Conservation (phyloP, 2,888 invertebrate species). For the Agrotis puta region DNA sequence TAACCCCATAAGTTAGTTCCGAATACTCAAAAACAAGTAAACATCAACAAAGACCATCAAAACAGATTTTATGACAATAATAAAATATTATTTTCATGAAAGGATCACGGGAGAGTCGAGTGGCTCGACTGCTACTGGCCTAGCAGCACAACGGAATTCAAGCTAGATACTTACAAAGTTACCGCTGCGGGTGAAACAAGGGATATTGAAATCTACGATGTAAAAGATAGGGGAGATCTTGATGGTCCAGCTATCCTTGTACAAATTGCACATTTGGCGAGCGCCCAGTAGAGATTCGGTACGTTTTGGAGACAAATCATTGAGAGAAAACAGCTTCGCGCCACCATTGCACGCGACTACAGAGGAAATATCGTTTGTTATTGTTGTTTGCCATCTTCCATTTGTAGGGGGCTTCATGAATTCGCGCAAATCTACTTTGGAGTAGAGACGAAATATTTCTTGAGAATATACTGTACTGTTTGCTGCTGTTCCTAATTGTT, state of each 20-base stretch:
- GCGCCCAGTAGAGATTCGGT: slow-evolving; percentile 87
- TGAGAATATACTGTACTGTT: slow-evolving; percentile 33
- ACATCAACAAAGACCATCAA: slow-evolving; percentile 71
- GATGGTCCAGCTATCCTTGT: slow-evolving; percentile 64
- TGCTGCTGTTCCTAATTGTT: slow-evolving; percentile 23
- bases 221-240: slow-evolving; percentile 50
- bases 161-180: slow-evolving; percentile 80
- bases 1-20: slow-evolving; percentile 39
- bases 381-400: slow-evolving; percentile 77
- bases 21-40: slow-evolving; percentile 70
- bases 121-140: slow-evolving; percentile 76
- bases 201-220: slow-evolving; percentile 65
- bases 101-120: slow-evolving; percentile 83
- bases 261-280: slow-evolving; percentile 87
- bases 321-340: slow-evolving; percentile 89
- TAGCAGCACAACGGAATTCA: slow-evolving; percentile 82
- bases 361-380: slow-evolving; percentile 81
- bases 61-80: slow-evolving; percentile 78
- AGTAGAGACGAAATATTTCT: slow-evolving; percentile 60
- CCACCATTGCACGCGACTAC: slow-evolving; percentile 81
- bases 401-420: slow-evolving; percentile 70
- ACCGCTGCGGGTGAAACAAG: slow-evolving; percentile 2
- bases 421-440: slow-evolving; percentile 65
- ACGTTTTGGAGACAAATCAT: slow-evolving; percentile 89
- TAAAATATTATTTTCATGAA: slow-evolving; percentile 88